Evolutionary conservation across 2,113 vertebrate genomes (phyloP).

Genomic region (Leuciscus idus): DNA sequence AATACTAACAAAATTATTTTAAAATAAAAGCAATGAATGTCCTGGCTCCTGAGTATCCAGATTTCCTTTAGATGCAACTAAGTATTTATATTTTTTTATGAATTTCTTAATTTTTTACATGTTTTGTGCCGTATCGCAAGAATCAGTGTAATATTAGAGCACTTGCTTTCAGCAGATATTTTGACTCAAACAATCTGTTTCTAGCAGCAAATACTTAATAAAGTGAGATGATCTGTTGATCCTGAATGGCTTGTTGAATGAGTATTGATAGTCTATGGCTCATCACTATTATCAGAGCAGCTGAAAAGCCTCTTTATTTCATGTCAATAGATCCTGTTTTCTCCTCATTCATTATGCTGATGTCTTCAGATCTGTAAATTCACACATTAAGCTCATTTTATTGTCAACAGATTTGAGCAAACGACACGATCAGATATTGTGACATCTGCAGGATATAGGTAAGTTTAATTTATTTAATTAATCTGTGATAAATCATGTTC

Average conservation of each 20-base stretch:
- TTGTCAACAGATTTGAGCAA: not conserved
- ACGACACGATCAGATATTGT: not conserved
- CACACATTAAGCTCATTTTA: not conserved
- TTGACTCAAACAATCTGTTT: too few species aligned
- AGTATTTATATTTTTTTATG: too few species aligned
- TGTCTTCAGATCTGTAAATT: not conserved
- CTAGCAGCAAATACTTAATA: too few species aligned
- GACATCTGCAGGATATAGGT: not conserved
- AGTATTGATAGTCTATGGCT: not conserved
- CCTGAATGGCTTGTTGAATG: not conserved
- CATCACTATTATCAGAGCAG: too few species aligned
- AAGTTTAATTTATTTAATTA: not conserved
- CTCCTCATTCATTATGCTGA: not conserved
- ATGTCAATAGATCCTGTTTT: not conserved
- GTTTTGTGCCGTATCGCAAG: too few species aligned
- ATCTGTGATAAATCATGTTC: not conserved
- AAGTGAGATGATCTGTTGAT: not conserved
- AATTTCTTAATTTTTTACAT: too few species aligned
- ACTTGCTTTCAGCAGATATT: too few species aligned
- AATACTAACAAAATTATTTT: too few species aligned
- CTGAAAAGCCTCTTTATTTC: not conserved
- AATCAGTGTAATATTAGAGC: too few species aligned
- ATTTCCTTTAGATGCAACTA: too few species aligned
- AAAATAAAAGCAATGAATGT: too few species aligned
- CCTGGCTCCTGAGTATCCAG: too few species aligned